Evolutionary conservation across 2,113 vertebrate species (phyloP).

Genomic region (Chloebia gouldiae): DNA sequence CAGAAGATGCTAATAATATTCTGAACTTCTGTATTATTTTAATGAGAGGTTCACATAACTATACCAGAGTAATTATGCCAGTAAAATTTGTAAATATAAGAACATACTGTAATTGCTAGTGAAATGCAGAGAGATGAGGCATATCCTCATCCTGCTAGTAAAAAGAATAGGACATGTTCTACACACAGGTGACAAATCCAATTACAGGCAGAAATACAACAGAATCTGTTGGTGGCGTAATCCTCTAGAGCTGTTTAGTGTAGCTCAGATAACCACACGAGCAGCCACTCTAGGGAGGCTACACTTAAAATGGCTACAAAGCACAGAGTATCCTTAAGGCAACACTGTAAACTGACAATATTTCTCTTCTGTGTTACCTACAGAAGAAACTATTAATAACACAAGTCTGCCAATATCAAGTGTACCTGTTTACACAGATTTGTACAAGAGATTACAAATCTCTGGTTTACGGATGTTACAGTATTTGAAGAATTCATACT

Average conservation of each 20-base stretch:
- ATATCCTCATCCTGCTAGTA: not conserved
- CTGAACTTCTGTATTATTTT: not conserved
- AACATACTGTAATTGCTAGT: not conserved
- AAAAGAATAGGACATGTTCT: not conserved
- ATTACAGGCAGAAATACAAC: not conserved
- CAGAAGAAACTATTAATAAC: not conserved
- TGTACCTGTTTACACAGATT: not conserved
- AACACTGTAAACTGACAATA: not conserved
- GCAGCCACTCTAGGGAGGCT: not conserved
- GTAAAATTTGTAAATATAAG: not conserved
- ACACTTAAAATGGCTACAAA: not conserved
- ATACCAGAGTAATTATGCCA: not conserved
- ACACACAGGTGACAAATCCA: not conserved
- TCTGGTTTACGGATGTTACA: not conserved
- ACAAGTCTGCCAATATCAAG: not conserved
- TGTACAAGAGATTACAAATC: not conserved
- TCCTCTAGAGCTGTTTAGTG: not conserved
- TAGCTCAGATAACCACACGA: not conserved
- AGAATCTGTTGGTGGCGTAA: not conserved
- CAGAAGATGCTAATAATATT: not conserved
- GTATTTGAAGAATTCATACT: not conserved
- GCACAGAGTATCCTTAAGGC: not conserved
- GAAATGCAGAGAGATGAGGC: not conserved
- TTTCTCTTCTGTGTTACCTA: not conserved
- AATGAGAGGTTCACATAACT: not conserved